These are phyloP conservation scores for Serilophus lunatus DNA, from an alignment of 2,113 vertebrate species.

Conservation along the genomic window DNA sequence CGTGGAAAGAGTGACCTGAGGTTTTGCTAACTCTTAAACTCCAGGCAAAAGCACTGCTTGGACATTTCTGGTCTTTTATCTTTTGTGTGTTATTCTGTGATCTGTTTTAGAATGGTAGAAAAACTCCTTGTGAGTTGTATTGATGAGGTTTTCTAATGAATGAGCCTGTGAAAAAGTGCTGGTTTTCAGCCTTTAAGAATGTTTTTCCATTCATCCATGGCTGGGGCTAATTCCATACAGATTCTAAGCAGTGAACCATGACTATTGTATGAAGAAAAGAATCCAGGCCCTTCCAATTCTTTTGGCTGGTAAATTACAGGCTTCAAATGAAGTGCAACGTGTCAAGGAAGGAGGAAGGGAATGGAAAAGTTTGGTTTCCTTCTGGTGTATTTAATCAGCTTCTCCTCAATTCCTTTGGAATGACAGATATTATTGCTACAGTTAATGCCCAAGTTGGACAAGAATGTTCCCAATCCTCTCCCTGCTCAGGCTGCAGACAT, in stretches of 20 bases:
- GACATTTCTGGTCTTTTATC: neutral
- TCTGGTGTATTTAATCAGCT: conserved; percentile 35
- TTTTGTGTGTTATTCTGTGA: neutral
- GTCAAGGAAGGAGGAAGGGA: conserved; percentile 38
- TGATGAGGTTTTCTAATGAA: neutral
- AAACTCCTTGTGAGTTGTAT: neutral
- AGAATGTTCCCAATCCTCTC: neutral
- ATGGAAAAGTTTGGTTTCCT: conserved; percentile 53
- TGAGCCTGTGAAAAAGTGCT: neutral
- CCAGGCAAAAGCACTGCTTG: neutral
- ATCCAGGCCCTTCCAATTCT: conserved; percentile 31
- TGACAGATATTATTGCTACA: neutral
- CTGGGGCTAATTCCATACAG: conserved; percentile 45
- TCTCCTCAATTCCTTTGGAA: conserved; percentile 27
- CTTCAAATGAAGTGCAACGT: conserved; percentile 28
- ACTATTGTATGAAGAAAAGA: conserved; percentile 52
- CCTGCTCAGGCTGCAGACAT: neutral
- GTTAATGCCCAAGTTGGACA: conserved; percentile 6
- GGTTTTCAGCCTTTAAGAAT: neutral
- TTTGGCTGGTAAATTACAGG: conserved; percentile 39
- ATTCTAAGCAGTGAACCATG: conserved; percentile 22
- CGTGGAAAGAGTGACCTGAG: neutral
- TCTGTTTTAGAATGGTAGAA: neutral
- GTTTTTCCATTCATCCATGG: conserved; percentile 31
- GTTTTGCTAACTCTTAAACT: neutral